Evolutionary conservation across 1,140 invertebrate genomes (phyloP), one percentile per base, ranked within the genome.

Genomic region (Pogonognathellus flavescens): DNA sequence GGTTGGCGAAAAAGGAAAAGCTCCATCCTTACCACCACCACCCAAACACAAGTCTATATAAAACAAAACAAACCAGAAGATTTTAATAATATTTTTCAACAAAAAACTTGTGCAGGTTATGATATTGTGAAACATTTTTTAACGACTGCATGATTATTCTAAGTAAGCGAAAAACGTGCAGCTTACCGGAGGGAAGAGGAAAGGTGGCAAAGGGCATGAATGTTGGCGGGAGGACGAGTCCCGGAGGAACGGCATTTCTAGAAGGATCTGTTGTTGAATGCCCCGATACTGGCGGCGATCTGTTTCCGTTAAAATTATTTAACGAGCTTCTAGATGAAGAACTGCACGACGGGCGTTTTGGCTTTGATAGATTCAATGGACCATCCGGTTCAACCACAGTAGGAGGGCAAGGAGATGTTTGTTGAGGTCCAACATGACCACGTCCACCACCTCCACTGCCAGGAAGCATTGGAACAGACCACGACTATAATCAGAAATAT

Each of bases 331-430:
- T 91, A 92, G 84, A 91, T 93, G 72, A 88, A 90, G 89, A 92
- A 89, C 87, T 90, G 8, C 90, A 0, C 91, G 91, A 20, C 90
- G 91, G 16, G 72, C 92, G 93, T 89, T 97, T 95, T 41, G 96
- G 96, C 91, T 97, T 97, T 87, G 94, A 95, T 8, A 98, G 93
- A 91, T 97, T 97, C 0, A 98, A 91, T 0, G 96, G 96, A 0
- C 95, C 94, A 89, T 97, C 96, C 7, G 94, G 92, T 88, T 95
- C 94, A 14, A 91, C 91, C 25, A 91, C 91, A 5, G 91, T 90
- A 72, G 90, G 88, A 70, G 90, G 89, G n/a, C 86, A 86, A 62
- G 90, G 89, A 13, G 87, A 86, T 1, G 70, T 52, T 8, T 90
- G 90, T 11, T 90, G 90, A 16, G 70, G 70, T n/a, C 41, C 70